Evolutionary conservation across 2,888 invertebrate species (phyloP), one percentile per base, ranked within the genome.

Genomic region (Anagyrus pseudococci): DNA sequence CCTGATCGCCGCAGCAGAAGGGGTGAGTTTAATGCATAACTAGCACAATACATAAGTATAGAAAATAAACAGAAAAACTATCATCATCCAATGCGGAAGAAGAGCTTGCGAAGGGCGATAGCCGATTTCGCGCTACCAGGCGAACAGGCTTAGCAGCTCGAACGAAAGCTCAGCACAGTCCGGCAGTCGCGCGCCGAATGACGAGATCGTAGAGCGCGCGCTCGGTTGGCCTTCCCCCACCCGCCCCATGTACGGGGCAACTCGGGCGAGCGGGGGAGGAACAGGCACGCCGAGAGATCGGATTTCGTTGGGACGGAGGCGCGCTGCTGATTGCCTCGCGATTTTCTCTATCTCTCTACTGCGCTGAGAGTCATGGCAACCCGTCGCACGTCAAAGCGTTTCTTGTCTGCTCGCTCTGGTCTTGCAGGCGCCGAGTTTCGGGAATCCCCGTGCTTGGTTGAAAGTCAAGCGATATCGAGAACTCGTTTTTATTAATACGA

Each of bases 11-110:
- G 76, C 81, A 69, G 78, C 80, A 69, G 74, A 79, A 72, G 84
- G 81, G 83, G 85, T 85, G 81, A 80, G 85, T 84, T 85, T 84
- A 10, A 4, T 7, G 6, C 29, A 29, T 29, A 7, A 29, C 10
- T 10, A 29, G 4, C 29, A 29, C n/a, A n/a, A n/a, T n/a, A n/a
- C n/a, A n/a, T n/a, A n/a, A n/a, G n/a, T n/a, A n/a, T n/a, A n/a
- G n/a, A n/a, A n/a, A n/a, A n/a, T n/a, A n/a, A n/a, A n/a, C n/a
- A n/a, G n/a, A n/a, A n/a, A n/a, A n/a, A n/a, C n/a, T n/a, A n/a
- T n/a, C n/a, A n/a, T n/a, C n/a, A n/a, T n/a, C n/a, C n/a, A n/a
- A n/a, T n/a, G n/a, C n/a, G n/a, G n/a, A n/a, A n/a, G n/a, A n/a
- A n/a, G n/a, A n/a, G n/a, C n/a, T n/a, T n/a, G n/a, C n/a, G n/a